A percentile compares a stretch with the other conserved stretches of the same genome.
phyloP scores from a whole-genome alignment of 2,888 invertebrate genomes.

The Netelia melanura region DNA sequence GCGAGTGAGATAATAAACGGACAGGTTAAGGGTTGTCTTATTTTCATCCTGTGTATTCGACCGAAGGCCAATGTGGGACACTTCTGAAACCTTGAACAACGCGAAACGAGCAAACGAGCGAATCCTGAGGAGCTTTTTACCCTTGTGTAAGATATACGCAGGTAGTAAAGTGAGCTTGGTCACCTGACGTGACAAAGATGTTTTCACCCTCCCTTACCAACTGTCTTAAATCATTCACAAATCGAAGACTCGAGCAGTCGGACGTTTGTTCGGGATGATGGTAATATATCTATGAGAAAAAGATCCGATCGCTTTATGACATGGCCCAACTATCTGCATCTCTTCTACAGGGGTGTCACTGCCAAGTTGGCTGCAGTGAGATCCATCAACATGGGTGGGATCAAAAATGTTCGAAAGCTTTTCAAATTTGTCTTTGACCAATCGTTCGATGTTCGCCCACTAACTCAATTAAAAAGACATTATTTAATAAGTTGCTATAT shows the following conservation, averaged over 20 bases:
- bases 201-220: slow-evolving; percentile 16
- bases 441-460: too few relatives aligned
- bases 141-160: slow-evolving; percentile 3
- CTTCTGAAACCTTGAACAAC: slow-evolving; percentile 23
- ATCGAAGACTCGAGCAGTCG: slow-evolving; percentile 10
- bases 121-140: slow-evolving; percentile 21
- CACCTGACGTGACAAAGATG: slow-evolving; percentile 50
- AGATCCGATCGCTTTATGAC: too few relatives aligned
- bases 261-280: slow-evolving; percentile 12
- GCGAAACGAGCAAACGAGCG: slow-evolving; percentile 20
- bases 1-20: slow-evolving; percentile 75
- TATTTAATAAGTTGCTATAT: too few relatives aligned
- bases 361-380: background rate
- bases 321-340: background rate
- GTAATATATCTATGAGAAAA: slow-evolving; percentile 25
- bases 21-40: slow-evolving; percentile 74
- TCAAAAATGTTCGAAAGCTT: too few relatives aligned
- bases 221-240: slow-evolving; percentile 46
- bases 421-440: too few relatives aligned
- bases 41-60: slow-evolving; percentile 51
- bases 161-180: slow-evolving; percentile 25
- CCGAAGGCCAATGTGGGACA: slow-evolving; percentile 6
- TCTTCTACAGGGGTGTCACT: background rate
- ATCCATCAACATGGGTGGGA: too few relatives aligned
- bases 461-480: too few relatives aligned